These are phyloP conservation scores for Tachina grossa DNA, from an alignment of 2,888 invertebrate species.

Conservation along the genomic window DNA sequence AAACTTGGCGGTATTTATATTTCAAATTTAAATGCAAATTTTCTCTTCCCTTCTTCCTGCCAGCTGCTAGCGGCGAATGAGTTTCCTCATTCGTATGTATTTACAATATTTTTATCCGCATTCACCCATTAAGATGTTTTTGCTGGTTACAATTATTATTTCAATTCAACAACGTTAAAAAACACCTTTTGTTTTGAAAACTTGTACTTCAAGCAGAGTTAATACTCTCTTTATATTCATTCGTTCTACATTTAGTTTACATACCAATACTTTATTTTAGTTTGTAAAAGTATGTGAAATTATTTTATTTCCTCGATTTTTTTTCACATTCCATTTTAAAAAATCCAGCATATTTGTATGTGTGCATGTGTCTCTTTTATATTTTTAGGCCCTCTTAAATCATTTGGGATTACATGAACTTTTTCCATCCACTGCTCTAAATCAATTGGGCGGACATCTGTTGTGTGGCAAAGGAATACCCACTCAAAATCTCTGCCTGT, in stretches of 20 bases:
- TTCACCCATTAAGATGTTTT: slow-evolving; percentile 61
- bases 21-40: slow-evolving; percentile 71
- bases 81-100: slow-evolving; percentile 4
- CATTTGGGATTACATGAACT: slow-evolving; percentile 78
- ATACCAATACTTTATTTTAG: slow-evolving; percentile 16
- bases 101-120: slow-evolving; percentile 36
- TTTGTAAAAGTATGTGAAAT: slow-evolving; percentile 10
- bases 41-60: slow-evolving; percentile 28
- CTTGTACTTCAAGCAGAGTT: slow-evolving; percentile 31
- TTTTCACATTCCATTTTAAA: slow-evolving; percentile 17
- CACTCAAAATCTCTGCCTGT: slow-evolving; percentile 78
- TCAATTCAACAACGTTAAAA: slow-evolving; percentile 56
- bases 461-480: slow-evolving; percentile 77
- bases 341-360: slow-evolving; percentile 13
- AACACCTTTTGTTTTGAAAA: slow-evolving; percentile 63
- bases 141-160: slow-evolving; percentile 70
- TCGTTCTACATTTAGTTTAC: not conserved
- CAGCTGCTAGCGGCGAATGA: not conserved
- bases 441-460: slow-evolving; percentile 80
- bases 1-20: slow-evolving; percentile 65
- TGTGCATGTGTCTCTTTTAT: slow-evolving; percentile 27
- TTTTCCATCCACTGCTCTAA: slow-evolving; percentile 78
- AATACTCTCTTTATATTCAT: slow-evolving; percentile 11
- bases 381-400: slow-evolving; percentile 78
- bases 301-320: slow-evolving; percentile 42